Percentiles rank a stretch among this genome's conserved stretches.
phyloP scores from a whole-genome alignment of 2,113 vertebrate genomes.

The Cranoglanis bouderius region DNA sequence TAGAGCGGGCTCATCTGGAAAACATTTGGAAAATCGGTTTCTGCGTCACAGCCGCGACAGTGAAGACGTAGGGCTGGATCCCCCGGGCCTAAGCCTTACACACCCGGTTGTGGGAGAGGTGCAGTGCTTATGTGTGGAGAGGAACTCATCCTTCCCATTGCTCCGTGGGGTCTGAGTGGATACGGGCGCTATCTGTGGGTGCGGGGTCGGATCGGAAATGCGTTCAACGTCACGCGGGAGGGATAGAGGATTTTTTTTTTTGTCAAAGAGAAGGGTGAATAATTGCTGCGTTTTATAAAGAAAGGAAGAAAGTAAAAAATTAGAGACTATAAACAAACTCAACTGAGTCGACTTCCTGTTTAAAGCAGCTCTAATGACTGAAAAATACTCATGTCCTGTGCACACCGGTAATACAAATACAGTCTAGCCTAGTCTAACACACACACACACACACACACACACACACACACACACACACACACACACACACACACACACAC shows the following conservation, averaged over 20 bases:
- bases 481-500: constrained; percentile 32
- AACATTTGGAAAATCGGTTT: constrained; percentile 56
- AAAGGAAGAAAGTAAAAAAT: not conserved
- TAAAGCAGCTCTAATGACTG: constrained; percentile 41
- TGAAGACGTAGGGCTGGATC: constrained; percentile 43
- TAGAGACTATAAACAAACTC: constrained; percentile 10
- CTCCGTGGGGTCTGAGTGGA: constrained; percentile 51
- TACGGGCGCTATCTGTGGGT: not conserved
- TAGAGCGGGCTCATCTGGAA: constrained; percentile 51
- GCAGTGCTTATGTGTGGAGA: constrained; percentile 64
- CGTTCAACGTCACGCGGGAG: not conserved
- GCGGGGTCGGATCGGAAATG: not conserved
- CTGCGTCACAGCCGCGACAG: constrained; percentile 28
- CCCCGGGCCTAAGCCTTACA: constrained; percentile 17
- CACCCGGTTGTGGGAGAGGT: constrained; percentile 70
- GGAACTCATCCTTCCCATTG: constrained; percentile 63
- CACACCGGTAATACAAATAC: constrained; percentile 43
- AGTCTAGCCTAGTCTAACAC: not conserved
- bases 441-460: constrained; percentile 34
- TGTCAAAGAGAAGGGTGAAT: constrained; percentile 2
- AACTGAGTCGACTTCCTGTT: constrained; percentile 35
- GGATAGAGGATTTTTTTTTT: constrained; percentile 1
- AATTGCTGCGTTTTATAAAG: not conserved
- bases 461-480: constrained; percentile 11
- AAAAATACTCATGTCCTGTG: constrained; percentile 41